phyloP scores from a whole-genome alignment of 2,113 vertebrate genomes.

The Serinus canaria region DNA sequence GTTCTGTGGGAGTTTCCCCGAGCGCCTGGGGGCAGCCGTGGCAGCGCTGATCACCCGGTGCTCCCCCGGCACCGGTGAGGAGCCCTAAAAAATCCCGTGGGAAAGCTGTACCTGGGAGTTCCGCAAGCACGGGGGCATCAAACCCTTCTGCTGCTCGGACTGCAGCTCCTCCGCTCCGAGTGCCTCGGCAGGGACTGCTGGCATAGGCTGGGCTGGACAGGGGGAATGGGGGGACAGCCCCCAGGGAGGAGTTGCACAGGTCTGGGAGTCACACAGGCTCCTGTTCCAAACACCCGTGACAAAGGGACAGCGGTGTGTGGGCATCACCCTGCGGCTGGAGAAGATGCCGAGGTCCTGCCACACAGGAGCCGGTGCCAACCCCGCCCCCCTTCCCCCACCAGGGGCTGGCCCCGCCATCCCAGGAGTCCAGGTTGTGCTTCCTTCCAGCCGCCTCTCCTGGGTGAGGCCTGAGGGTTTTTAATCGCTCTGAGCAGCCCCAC shows the following conservation, averaged over 20 bases:
- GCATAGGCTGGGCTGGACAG: neutral
- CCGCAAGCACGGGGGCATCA: conserved; percentile 82
- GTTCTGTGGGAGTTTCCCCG: fast-evolving
- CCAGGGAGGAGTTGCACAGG: neutral
- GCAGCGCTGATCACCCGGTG: neutral
- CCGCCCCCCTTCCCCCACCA: no score
- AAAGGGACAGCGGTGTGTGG: fast-evolving
- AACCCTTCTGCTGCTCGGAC: conserved; percentile 90
- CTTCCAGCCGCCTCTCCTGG: neutral
- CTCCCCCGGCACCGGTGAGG: neutral
- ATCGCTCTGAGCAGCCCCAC: neutral
- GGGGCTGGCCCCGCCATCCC: no score
- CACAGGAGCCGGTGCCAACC: neutral
- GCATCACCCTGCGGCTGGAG: fast-evolving
- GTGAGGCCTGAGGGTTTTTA: neutral
- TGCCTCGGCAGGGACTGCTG: neutral
- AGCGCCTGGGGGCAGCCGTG: fast-evolving
- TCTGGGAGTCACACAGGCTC: no score
- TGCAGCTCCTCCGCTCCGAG: conserved; percentile 91
- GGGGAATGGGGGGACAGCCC: neutral
- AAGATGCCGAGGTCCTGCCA: neutral
- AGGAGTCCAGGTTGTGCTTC: neutral
- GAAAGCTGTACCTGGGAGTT: neutral
- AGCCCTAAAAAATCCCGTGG: neutral
- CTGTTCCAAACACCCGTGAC: fast-evolving